Base-by-base conservation (phyloP, 2,888 invertebrate species). In the Fragum sueziense region DNA sequence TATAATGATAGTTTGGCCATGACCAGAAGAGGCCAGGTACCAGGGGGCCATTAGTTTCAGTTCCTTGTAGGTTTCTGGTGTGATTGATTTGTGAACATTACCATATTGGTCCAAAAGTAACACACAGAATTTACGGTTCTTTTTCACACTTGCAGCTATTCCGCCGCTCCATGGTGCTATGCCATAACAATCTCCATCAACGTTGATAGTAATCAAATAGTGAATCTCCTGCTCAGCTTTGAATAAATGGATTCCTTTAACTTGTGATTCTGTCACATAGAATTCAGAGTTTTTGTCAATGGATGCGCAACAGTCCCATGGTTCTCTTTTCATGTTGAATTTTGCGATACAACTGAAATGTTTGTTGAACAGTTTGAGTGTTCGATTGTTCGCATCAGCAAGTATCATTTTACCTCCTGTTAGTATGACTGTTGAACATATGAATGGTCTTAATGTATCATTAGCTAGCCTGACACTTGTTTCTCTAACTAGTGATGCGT, bases 361-460 rank as follows among this genome's bases (percentile, higher is more conserved):
- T 61, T 82, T 82, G 33, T 75, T 70, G 41, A 75, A 78, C 20
- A 82, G 73, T 78, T 82, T 82, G 1, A 82, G 41, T 20, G 57
- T 69, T 73, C 65, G 75, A 41, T 82, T 82, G 61, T 82, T 82
- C 2, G 82, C 82, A 67, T 82, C 82, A 0, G 82, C 82, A 14
- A 82, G 51, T 20, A 78, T 68, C 17, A 78, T 59, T 37, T 70
- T 76, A 11, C 78, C 75, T 14, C 76, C 76, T n/a, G 37, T 7
- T 20, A 70, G 70, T 34, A 82, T 34, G 0, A 67, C 59, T 27
- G 76, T 75, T 2, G 82, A 37, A 51, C 82, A 82, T 51, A 82
- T 82, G 29, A 82, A 82, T 47, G 78, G 73, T 51, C 62, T 73
- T 33, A 31, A 72, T 3, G 34, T 47, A 31, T 82, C 82, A n/a